These are phyloP conservation scores for Planococcus citri DNA, from an alignment of 1,140 invertebrate genomes.

Conservation along the genomic window DNA sequence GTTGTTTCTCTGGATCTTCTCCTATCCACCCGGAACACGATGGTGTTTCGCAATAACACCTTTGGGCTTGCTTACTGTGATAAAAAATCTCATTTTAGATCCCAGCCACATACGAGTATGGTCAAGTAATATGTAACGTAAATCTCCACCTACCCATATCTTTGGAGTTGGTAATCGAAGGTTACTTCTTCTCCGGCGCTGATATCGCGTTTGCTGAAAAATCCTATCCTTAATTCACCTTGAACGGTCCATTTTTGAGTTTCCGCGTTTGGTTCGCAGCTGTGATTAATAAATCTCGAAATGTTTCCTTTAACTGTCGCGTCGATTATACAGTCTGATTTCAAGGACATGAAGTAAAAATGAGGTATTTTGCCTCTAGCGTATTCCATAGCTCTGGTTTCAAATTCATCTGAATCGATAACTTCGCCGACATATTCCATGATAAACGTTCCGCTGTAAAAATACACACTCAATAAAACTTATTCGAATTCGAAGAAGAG, in stretches of 20 bases:
- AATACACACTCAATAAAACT: conserved; percentile 20
- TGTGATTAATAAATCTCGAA: conserved; percentile 96
- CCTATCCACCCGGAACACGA: conserved; percentile 91
- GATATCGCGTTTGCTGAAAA: conserved; percentile 79
- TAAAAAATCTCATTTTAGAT: too few species aligned
- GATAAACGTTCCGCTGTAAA: conserved; percentile 76
- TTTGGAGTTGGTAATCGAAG: conserved; percentile 96
- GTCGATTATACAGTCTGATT: conserved; percentile 90
- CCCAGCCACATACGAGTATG: too few species aligned
- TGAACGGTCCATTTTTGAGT: conserved; percentile 99
- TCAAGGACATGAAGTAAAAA: conserved; percentile 96
- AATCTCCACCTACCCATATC: conserved; percentile 68
- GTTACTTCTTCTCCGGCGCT: conserved; percentile 84
- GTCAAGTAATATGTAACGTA: neutral
- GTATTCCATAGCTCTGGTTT: conserved; percentile 72
- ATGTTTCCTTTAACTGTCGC: conserved; percentile 87
- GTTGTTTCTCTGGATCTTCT: conserved; percentile 59
- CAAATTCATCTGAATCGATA: conserved; percentile 78
- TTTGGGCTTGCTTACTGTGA: conserved; percentile 76
- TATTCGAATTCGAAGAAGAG: neutral
- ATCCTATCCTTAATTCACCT: conserved; percentile 88
- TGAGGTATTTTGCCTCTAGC: conserved; percentile 82
- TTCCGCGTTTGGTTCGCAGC: conserved; percentile 94
- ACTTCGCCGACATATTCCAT: conserved; percentile 99
- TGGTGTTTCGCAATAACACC: conserved; percentile 77